Conservation (phyloP, 2,797 vertebrate species). For the Cyprinodon diabolis region DNA sequence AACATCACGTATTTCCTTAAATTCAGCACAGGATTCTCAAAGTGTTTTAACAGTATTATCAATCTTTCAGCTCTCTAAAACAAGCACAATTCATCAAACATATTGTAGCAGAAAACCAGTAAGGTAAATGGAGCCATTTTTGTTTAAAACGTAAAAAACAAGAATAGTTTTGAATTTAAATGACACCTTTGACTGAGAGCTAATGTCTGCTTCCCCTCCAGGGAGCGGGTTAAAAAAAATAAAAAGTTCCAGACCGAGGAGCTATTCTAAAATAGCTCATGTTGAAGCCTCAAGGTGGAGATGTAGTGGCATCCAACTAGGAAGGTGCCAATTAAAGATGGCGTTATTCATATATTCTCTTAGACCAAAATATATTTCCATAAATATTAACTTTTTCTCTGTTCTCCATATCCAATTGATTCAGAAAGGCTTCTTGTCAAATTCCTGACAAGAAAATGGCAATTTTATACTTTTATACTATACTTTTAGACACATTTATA, state of each 20-base stretch:
- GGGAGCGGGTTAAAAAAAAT: neutral
- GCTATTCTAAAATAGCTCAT: neutral
- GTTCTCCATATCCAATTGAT: neutral
- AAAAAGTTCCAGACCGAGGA: neutral
- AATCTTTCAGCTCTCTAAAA: neutral
- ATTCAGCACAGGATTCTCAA: neutral
- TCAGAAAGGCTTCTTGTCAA: neutral
- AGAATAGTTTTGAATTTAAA: neutral
- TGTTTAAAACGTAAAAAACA: neutral
- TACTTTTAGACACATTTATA: neutral
- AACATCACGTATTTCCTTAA: neutral
- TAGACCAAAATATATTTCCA: neutral
- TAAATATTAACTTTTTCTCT: neutral
- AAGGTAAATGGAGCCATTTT: neutral
- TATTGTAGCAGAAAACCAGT: neutral
- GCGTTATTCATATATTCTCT: neutral
- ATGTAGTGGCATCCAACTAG: neutral
- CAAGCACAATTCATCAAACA: neutral
- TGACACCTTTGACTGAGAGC: neutral
- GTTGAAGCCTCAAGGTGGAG: neutral
- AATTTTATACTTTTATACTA: neutral
- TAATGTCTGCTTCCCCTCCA: neutral
- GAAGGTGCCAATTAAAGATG: neutral
- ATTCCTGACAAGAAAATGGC: neutral
- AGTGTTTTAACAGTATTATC: neutral